These are phyloP conservation scores for Cheumatopsyche charites DNA, from an alignment of 1,140 invertebrate species.

Conservation along the genomic window DNA sequence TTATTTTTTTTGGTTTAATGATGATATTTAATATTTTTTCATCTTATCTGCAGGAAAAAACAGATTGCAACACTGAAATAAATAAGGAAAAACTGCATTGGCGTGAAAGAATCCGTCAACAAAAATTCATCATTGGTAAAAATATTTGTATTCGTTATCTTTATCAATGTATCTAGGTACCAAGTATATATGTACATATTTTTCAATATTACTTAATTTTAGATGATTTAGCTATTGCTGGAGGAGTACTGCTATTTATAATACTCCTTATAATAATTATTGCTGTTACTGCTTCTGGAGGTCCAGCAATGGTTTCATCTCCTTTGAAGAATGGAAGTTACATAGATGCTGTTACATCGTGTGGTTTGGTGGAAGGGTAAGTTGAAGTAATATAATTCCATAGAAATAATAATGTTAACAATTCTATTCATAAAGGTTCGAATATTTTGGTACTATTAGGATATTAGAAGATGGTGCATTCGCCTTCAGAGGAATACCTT, in stretches of 20 bases:
- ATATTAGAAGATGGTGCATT: conserved; percentile 75
- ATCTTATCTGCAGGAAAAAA: conserved; percentile 52
- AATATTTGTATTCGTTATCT: conserved; percentile 15
- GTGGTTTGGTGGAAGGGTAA: conserved; percentile 79
- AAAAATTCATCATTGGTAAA: conserved; percentile 59
- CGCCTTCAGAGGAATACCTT: conserved; percentile 85
- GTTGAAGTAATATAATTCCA: conserved; percentile 41
- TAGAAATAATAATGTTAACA: neutral
- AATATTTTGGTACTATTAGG: conserved; percentile 56
- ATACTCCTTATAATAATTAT: conserved; percentile 70
- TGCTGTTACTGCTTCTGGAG: conserved; percentile 63
- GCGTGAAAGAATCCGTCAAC: conserved; percentile 59
- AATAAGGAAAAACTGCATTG: conserved; percentile 52
- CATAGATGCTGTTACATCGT: conserved; percentile 74
- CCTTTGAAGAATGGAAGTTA: conserved; percentile 71
- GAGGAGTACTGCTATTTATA: conserved; percentile 64
- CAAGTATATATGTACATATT: too few relatives aligned
- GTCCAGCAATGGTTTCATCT: conserved; percentile 53
- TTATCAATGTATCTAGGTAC: too few relatives aligned
- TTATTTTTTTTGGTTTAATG: neutral
- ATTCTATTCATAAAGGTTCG: conserved; percentile 1
- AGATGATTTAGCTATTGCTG: conserved; percentile 62
- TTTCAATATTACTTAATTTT: conserved; percentile 37
- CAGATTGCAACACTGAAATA: conserved; percentile 55
- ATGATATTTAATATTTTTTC: conserved; percentile 31